phyloP scores from a whole-genome alignment of 2,113 vertebrate genomes.

The Cyrtonyx montezumae region DNA sequence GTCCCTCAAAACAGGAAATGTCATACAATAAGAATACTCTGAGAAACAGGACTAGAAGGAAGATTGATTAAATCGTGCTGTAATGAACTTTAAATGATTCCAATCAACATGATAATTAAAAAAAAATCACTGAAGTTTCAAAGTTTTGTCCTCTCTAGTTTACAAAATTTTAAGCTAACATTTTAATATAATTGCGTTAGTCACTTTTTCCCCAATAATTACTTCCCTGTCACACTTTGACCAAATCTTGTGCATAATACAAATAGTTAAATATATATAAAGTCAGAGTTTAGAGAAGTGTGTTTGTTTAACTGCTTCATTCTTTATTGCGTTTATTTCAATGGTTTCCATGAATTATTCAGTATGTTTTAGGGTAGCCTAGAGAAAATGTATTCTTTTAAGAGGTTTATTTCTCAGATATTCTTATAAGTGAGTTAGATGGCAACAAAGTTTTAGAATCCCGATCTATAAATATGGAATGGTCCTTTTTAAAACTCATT shows the following conservation, averaged over 20 bases:
- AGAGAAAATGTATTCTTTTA: conserved; percentile 68
- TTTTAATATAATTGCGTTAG: not conserved
- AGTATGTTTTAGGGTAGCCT: conserved; percentile 61
- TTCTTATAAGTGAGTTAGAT: conserved; percentile 74
- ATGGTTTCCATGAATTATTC: conserved; percentile 72
- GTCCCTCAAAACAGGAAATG: not conserved
- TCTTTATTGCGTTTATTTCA: conserved; percentile 75
- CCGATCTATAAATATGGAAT: conserved; percentile 59
- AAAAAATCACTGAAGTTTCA: not conserved
- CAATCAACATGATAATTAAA: not conserved
- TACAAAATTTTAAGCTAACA: not conserved
- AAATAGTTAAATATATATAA: conserved; percentile 47
- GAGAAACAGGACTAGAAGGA: not conserved
- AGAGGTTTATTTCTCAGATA: conserved; percentile 68
- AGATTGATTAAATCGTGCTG: not conserved
- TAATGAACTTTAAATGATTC: not conserved
- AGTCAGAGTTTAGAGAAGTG: conserved; percentile 27
- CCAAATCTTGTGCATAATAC: not conserved
- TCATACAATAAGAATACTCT: accelerated
- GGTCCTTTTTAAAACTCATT: not conserved
- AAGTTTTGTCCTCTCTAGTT: not conserved
- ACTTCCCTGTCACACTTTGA: not conserved
- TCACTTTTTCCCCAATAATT: not conserved
- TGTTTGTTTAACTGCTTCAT: conserved; percentile 67
- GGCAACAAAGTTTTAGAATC: conserved; percentile 67